Evolutionary conservation across 2,888 invertebrate species (phyloP).

Genomic region (Sesamia inferens): DNA sequence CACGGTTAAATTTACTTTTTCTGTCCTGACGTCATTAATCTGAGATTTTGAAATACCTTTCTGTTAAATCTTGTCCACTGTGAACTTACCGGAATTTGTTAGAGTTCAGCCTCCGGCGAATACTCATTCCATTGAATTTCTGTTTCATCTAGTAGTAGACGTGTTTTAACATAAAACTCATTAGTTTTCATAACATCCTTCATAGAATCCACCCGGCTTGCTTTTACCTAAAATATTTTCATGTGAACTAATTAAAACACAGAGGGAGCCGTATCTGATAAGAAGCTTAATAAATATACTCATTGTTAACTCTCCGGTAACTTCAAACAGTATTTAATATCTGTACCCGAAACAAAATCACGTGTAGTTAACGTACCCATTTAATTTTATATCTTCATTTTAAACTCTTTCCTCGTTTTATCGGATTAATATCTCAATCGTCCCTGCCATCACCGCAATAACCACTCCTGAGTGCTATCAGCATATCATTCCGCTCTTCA

Average conservation of each 20-base stretch:
- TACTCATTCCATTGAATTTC: constrained; percentile 3
- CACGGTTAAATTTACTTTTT: background rate
- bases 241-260: constrained; percentile 52
- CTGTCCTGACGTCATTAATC: background rate
- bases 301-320: constrained; percentile 38
- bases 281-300: constrained; percentile 58
- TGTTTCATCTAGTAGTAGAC: background rate
- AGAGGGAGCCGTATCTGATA: constrained; percentile 48
- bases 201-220: constrained; percentile 31
- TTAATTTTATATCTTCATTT: constrained; percentile 49
- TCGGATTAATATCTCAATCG: constrained; percentile 72
- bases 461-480: constrained; percentile 73
- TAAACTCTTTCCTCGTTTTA: constrained; percentile 62
- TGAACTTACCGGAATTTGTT: constrained; percentile 1
- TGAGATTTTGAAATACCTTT: constrained; percentile 1
- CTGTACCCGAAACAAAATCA: constrained; percentile 41
- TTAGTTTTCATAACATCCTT: constrained; percentile 26
- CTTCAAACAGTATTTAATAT: constrained; percentile 37
- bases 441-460: constrained; percentile 65
- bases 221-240: constrained; percentile 27
- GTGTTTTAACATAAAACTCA: constrained; percentile 2
- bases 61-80: background rate
- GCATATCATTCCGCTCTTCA: constrained; percentile 73
- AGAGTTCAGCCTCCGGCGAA: background rate
- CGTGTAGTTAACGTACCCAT: constrained; percentile 38